Evolutionary conservation across 2,797 vertebrate species (phyloP).

Genomic region (Mus caroli): DNA sequence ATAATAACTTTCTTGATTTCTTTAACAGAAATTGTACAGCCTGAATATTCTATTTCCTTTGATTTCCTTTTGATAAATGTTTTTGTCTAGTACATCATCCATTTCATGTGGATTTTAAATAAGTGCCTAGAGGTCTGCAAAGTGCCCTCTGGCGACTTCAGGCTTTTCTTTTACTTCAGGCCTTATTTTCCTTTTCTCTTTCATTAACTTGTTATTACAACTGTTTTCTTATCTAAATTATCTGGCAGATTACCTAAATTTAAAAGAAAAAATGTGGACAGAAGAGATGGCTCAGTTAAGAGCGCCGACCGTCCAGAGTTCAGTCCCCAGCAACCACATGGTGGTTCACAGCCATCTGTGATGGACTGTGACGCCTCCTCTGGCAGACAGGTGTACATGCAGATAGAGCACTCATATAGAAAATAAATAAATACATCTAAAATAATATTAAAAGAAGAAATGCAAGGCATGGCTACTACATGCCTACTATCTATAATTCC

Average conservation of each 20-base stretch:
- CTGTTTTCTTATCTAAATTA: not conserved
- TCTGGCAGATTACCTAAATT: not conserved
- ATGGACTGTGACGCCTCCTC: not conserved
- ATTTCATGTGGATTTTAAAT: not conserved
- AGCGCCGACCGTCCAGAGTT: not conserved
- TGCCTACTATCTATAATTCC: not conserved
- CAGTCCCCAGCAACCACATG: not conserved
- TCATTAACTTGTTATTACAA: not conserved
- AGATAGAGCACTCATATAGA: not conserved
- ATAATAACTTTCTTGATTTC: conserved; percentile 54
- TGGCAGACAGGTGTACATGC: not conserved
- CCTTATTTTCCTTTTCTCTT: not conserved
- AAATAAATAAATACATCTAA: not conserved
- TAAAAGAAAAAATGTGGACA: not conserved
- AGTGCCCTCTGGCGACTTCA: not conserved
- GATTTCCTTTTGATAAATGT: conserved; percentile 26
- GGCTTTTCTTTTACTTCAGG: not conserved
- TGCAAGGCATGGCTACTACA: not conserved
- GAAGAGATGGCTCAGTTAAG: not conserved
- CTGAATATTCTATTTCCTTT: not conserved
- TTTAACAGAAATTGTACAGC: not conserved
- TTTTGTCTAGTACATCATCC: conserved; percentile 1
- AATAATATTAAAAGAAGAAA: not conserved
- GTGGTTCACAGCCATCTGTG: not conserved
- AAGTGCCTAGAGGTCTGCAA: not conserved